Evolutionary conservation across 2,888 invertebrate genomes (phyloP), one percentile per base, ranked within the genome.

Genomic region (Hypolimnas misippus): DNA sequence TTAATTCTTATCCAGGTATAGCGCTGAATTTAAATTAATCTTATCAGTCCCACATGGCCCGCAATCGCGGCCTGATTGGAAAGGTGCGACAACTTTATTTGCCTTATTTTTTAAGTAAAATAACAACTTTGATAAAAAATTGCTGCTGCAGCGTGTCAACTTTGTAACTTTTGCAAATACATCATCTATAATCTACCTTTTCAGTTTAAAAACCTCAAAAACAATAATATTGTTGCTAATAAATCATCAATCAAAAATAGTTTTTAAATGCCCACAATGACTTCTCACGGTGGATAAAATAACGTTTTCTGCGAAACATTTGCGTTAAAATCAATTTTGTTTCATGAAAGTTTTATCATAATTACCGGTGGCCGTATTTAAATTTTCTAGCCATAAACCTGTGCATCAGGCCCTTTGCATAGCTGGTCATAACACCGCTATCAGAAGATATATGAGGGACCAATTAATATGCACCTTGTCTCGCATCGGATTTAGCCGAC

Each of bases 401-500:
- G 51, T 65, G 57, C 65, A 59, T 65, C 52, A 53, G 59, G 42
- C 54, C 60, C 57, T 51, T 60, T 76, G 71, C 71, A 70, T 69
- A 68, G 63, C 31, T 77, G 78, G 81, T 81, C 80, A 80, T 75
- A 81, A 76, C 77, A 74, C 63, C 73, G 72, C 71, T 72, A 71
- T 71, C 70, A 69, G 60, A 77, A 78, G 79, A 86, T 82, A 81
- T 81, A 80, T 78, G 79, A 71, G 70, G 70, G 63, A 70, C 83
- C 86, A 87, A 87, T 88, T 87, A 87, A 79, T 81, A 76, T 70
- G 80, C 81, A 81, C 75, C 84, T 79, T 82, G 83, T 83, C 81
- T 83, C 73, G 72, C 74, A 75, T 74, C 73, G 73, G 74, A 75
- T 74, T 74, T 68, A 71, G 66, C 75, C 74, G 79, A 78, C 73